Base-by-base conservation (phyloP, 2,797 vertebrate genomes). In the Leptatherina wallacei region DNA sequence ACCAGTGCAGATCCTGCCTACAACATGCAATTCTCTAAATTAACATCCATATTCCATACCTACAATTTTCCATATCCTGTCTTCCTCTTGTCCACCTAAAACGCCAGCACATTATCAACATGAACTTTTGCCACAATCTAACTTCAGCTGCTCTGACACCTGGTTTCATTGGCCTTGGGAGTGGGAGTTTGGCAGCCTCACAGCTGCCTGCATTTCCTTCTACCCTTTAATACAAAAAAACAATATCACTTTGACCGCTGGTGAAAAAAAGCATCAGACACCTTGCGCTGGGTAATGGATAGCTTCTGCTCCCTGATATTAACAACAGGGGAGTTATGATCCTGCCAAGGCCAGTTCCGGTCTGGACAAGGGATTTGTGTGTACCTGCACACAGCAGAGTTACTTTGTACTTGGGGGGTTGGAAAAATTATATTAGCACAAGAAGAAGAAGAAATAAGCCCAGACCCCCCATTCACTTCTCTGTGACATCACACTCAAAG, bases 401-500 rank as follows among this genome's bases (percentile, higher is more conserved):
- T 90, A 88, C 83, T 82, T 78, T 85, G 69, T 84, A 85, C 83
- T 75, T 75, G 55, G 54, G 36, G 74, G 44, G 67, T 67, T 82
- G 75, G 84, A 88, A 92, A 87, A 85, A 84, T 80, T 94, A 95
- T 95, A 95, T 96, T 95, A 95, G 92, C 91, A 94, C 94, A 92
- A 93, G 93, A 97, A 91, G 18, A 47, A 27, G 24, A 27, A 56
- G 83, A 90, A 88, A 88, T 80, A 87, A 85, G 59, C 22, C 72
- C 64, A 67, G 78, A 87, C 75, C 44, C 44, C 75, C 78, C 73
- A 78, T 86, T 86, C 76, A 71, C 75, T 89, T 90, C 77, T 85
- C 76, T 85, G 79, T 90, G 91, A 91, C 85, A 91, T 90, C 85
- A 87, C 77, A 77, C 80, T 68, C 49, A 33, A 65, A 81, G 76